Base-by-base conservation (phyloP, 2,797 vertebrate genomes). In the Urophycis tenuis region DNA sequence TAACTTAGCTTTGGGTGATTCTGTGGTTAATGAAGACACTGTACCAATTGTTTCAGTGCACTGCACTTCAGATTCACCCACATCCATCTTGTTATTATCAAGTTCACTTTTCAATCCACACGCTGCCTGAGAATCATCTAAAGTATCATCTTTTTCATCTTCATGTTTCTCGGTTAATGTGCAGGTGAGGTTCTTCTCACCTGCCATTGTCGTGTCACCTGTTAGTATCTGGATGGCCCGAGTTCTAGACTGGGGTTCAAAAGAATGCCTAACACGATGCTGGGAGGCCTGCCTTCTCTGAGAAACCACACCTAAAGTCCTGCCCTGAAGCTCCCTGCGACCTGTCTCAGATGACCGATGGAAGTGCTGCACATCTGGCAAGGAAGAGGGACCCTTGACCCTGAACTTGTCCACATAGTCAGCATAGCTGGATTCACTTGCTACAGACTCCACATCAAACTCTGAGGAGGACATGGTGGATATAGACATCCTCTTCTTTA, bases 401-500 rank as follows among this genome's bases (percentile, higher is more conserved):
- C 87, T 89, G 36, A 92, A 87, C 78, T 80, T 91, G 53, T 94
- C 93, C 60, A 90, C 86, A 35, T 92, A 91, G 70, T 89, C 92
- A 60, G 89, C 85, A 70, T 93, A 91, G 82, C 90, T 92, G 6
- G 87, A 85, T 78, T 95, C 93, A 73, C 93, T 95, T 83, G 89
- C 89, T 5, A 92, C 86, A 6, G 93, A 94, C 82, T 93, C 92
- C 34, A 89, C 76, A 14, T 92, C 93, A 87, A 94, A 92, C 85
- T 96, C 95, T 25, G 94, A 92, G 9, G 94, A 93, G 0, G 88
- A 92, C 86, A 95, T 94, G 32, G 93, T 95, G 17, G 94, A 94
- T 71, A 94, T 88, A 32, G 92, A 93, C 29, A 92, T 86, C 83
- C 94, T 95, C 87, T 93, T 96, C 85, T 93, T 98, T 88, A 95